Conservation (phyloP, 2,888 invertebrate genomes). For the Itoplectis maculator region DNA sequence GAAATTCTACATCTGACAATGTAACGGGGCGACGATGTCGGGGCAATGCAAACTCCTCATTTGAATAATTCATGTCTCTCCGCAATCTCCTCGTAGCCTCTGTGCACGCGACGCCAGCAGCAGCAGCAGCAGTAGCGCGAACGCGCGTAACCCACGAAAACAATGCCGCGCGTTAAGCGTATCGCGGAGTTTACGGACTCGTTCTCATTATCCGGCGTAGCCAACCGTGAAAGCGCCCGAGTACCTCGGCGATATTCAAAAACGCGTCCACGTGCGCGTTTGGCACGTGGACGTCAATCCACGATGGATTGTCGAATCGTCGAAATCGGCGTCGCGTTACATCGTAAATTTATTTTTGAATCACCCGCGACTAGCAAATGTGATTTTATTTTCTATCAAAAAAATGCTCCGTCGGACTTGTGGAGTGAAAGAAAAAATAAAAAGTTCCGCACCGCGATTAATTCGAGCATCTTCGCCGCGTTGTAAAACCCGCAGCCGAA, state of each 20-base stretch:
- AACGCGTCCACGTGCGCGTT: not conserved
- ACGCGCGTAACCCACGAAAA: not conserved
- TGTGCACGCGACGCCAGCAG: too few relatives aligned
- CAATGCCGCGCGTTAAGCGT: not conserved
- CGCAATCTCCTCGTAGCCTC: not conserved
- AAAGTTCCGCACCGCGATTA: not conserved
- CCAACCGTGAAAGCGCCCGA: conserved; percentile 34
- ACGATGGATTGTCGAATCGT: conserved; percentile 6
- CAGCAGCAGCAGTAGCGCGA: not conserved
- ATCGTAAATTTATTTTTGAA: not conserved
- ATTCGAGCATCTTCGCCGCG: not conserved
- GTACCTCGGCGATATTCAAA: conserved; percentile 37
- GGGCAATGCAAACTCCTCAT: conserved; percentile 6
- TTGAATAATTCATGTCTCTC: conserved; percentile 49
- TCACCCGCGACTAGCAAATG: too few relatives aligned
- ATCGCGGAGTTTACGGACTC: not conserved
- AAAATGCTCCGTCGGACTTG: not conserved
- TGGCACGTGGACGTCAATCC: not conserved
- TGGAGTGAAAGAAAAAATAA: not conserved
- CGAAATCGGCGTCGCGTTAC: not conserved
- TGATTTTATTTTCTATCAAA: too few relatives aligned
- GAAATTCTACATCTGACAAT: conserved; percentile 11
- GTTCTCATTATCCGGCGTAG: conserved; percentile 44
- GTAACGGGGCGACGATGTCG: conserved; percentile 13
- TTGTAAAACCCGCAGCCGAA: not conserved